Conservation (phyloP, 2,113 vertebrate genomes). For the Hippocampus zosterae region DNA sequence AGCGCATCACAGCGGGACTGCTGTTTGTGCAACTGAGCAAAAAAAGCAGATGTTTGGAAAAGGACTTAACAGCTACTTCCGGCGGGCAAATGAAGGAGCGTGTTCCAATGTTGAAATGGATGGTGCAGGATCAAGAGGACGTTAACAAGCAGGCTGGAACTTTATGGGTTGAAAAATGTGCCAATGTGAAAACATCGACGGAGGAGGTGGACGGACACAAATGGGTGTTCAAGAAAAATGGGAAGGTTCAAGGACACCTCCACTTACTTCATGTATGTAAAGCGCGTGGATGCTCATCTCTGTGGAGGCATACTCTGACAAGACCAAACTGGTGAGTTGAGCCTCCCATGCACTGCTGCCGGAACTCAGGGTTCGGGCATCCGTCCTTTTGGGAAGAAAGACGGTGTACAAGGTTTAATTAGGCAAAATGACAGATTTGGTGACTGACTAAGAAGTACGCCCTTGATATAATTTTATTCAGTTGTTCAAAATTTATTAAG, state of each 20-base stretch:
- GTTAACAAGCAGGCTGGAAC: neutral
- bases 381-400: slow-evolving; percentile 68
- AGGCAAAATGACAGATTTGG: no score
- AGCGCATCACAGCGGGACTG: slow-evolving; percentile 81
- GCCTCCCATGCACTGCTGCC: slow-evolving; percentile 96
- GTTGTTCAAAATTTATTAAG: no score
- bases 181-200: neutral
- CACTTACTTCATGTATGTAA: slow-evolving; percentile 91
- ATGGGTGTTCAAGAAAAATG: neutral
- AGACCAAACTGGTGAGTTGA: slow-evolving; percentile 87
- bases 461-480: no score
- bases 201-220: neutral
- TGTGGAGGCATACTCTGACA: slow-evolving; percentile 93
- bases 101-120: no score
- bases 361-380: slow-evolving; percentile 86
- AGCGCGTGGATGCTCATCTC: slow-evolving; percentile 98
- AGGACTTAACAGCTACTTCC: neutral
- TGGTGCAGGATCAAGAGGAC: neutral
- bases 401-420: neutral
- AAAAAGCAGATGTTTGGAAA: neutral
- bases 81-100: neutral
- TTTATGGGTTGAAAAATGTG: no score
- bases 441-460: neutral
- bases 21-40: slow-evolving; percentile 88
- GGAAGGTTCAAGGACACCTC: neutral